Evolutionary conservation across 2,113 vertebrate species (phyloP).

Genomic region (Microcebus jonahi): DNA sequence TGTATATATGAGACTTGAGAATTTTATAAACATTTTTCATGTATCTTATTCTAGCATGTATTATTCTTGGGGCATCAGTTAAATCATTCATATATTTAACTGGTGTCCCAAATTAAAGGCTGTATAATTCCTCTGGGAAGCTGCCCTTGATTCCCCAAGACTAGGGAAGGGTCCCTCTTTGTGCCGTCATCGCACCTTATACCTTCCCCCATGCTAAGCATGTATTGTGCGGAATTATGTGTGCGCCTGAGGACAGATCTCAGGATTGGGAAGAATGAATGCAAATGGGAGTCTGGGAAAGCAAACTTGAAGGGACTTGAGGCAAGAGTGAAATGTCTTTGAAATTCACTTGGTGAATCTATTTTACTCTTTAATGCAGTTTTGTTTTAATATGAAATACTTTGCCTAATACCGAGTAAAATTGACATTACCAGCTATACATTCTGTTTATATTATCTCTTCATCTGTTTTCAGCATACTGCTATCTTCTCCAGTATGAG

Average conservation of each 20-base stretch:
- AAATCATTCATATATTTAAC: not conserved
- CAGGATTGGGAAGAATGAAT: not conserved
- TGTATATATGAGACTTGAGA: not conserved
- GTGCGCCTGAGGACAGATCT: not conserved
- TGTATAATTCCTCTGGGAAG: not conserved
- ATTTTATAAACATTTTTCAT: not conserved
- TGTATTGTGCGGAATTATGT: not conserved
- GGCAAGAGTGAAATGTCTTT: not conserved
- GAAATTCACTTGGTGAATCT: not conserved
- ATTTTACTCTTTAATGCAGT: not conserved
- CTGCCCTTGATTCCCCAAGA: not conserved
- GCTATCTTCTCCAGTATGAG: not conserved
- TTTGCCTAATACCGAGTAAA: not conserved
- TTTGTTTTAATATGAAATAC: not conserved
- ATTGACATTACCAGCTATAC: no score
- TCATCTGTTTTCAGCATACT: not conserved
- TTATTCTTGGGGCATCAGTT: not conserved
- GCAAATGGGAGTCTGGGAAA: not conserved
- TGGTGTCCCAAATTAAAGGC: not conserved
- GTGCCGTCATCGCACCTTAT: no score
- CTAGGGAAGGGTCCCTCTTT: not conserved
- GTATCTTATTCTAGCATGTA: not conserved
- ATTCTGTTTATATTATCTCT: not conserved
- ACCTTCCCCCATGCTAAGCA: not conserved
- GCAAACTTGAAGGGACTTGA: not conserved